A percentile compares a stretch with the other conserved stretches of the same genome.
Conservation (phyloP, 1,140 invertebrate species). For the Octopus sinensis region DNA sequence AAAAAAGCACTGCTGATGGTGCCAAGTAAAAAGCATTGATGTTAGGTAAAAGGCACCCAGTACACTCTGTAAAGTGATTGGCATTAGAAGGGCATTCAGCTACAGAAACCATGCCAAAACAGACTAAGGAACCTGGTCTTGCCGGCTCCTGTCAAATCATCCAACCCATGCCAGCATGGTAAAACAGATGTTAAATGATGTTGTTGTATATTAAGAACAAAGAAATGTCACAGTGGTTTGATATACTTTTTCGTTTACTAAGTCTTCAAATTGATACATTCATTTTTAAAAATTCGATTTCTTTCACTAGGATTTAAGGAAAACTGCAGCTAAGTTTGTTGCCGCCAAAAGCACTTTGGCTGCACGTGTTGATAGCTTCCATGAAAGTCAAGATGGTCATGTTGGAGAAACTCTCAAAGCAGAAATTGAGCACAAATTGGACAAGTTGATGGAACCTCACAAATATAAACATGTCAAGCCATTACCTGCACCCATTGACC, state of each 20-base stretch:
- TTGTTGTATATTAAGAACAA: neutral
- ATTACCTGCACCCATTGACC: constrained; percentile 94
- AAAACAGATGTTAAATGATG: too few species aligned
- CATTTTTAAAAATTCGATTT: neutral
- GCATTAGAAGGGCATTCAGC: too few species aligned
- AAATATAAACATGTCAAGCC: constrained; percentile 86
- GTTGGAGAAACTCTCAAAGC: constrained; percentile 80
- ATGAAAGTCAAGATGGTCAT: constrained; percentile 82
- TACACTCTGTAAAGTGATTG: too few species aligned
- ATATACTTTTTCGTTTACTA: neutral
- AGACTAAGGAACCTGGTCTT: too few species aligned
- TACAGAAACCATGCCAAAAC: too few species aligned
- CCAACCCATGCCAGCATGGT: too few species aligned
- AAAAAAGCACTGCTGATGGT: too few species aligned
- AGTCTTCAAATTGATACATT: neutral
- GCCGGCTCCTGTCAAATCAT: too few species aligned
- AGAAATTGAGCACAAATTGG: constrained; percentile 94
- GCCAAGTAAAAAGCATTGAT: too few species aligned
- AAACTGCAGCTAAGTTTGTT: constrained; percentile 89
- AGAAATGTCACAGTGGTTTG: neutral
- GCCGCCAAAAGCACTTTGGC: constrained; percentile 91
- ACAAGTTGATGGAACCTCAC: constrained; percentile 96
- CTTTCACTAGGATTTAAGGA: constrained; percentile 74
- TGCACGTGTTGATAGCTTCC: constrained; percentile 89
- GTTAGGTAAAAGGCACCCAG: too few species aligned